These are phyloP conservation scores for Ailuropoda melanoleuca DNA, from an alignment of 2,113 vertebrate genomes.

Conservation along the genomic window DNA sequence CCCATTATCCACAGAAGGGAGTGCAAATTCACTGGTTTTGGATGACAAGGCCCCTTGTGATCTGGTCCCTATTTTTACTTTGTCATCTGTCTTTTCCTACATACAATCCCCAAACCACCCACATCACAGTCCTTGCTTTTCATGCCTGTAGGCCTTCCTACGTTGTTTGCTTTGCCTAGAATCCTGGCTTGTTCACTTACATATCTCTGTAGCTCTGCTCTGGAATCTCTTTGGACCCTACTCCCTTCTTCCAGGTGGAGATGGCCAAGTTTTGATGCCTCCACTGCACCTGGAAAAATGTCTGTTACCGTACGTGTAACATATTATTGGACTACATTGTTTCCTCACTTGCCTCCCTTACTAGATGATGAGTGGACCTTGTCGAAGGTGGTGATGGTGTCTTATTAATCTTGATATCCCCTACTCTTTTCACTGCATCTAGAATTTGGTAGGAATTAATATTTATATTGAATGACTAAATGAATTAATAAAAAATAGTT, in stretches of 20 bases:
- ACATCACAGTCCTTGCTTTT: not conserved
- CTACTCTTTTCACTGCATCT: not conserved
- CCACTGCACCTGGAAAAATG: not conserved
- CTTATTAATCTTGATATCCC: not conserved
- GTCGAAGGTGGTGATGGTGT: not conserved
- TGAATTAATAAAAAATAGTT: not conserved
- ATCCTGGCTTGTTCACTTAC: not conserved
- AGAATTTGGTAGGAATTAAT: constrained; percentile 31
- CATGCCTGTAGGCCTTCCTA: not conserved
- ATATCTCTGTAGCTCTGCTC: not conserved
- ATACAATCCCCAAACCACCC: not conserved
- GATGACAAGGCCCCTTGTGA: not conserved
- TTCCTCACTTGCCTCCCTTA: not conserved
- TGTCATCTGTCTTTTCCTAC: not conserved
- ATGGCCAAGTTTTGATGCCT: not conserved
- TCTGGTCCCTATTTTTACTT: not conserved
- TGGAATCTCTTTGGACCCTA: not conserved
- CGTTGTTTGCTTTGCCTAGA: not conserved
- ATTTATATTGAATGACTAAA: constrained; percentile 37
- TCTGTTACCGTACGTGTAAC: not conserved
- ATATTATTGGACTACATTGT: not conserved
- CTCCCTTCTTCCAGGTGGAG: not conserved
- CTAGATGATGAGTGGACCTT: not conserved
- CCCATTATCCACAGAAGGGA: not conserved
- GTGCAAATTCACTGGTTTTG: not conserved